A percentile compares a stretch with the other conserved stretches of the same genome.
phyloP scores from a whole-genome alignment of 2,797 vertebrate species.

The Gila robusta region DNA sequence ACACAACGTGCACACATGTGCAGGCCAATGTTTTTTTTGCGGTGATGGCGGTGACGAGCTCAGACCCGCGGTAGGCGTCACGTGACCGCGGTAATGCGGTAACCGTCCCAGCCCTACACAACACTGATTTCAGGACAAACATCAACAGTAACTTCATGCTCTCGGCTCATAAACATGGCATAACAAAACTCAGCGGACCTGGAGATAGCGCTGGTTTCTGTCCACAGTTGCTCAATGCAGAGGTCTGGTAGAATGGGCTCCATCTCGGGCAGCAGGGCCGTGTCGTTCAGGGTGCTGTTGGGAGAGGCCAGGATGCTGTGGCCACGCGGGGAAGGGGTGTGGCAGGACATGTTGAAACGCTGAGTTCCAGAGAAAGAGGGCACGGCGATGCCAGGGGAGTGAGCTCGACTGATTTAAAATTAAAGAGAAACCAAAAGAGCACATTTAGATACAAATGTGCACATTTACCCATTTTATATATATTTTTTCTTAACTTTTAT shows the following conservation, averaged over 20 bases:
- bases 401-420: slow-evolving; percentile 83
- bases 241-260: slow-evolving; percentile 94
- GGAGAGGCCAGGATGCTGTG: slow-evolving; percentile 85
- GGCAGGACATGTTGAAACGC: slow-evolving; percentile 91
- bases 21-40: too few relatives aligned
- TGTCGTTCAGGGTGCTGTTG: slow-evolving; percentile 85
- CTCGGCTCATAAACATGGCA: not conserved
- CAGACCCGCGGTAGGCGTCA: too few relatives aligned
- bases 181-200: slow-evolving; percentile 75
- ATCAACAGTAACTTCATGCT: not conserved
- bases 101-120: not conserved
- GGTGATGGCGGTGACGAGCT: too few relatives aligned
- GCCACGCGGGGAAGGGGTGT: slow-evolving; percentile 80
- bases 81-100: too few relatives aligned
- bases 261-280: slow-evolving; percentile 83
- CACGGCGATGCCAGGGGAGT: slow-evolving; percentile 92
- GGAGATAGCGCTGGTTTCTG: slow-evolving; percentile 79
- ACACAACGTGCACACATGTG: too few relatives aligned
- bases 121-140: not conserved
- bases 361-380: slow-evolving; percentile 90
- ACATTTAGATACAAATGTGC: not conserved
- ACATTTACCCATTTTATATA: not conserved
- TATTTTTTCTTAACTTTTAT: not conserved
- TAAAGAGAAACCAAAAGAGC: not conserved
- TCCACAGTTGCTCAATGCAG: slow-evolving; percentile 97